Percentiles rank a stretch among this genome's conserved stretches.
phyloP scores from a whole-genome alignment of 2,113 vertebrate species.

The Poeciliopsis prolifica region DNA sequence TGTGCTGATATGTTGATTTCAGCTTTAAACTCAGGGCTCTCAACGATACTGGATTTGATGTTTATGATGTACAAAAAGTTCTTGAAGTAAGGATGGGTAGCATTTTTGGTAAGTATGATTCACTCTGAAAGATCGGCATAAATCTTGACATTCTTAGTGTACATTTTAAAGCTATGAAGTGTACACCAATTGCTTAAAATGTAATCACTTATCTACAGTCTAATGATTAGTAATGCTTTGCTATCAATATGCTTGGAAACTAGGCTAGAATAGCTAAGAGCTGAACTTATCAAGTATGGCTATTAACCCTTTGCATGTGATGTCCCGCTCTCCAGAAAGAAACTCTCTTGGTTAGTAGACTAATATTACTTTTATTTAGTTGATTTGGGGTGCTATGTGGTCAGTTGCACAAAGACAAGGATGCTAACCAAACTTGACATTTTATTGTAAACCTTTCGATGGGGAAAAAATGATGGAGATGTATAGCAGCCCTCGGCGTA shows the following conservation, averaged over 20 bases:
- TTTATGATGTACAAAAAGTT: background rate
- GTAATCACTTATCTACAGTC: background rate
- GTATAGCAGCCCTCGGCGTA: no score
- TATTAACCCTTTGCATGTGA: background rate
- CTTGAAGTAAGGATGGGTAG: background rate
- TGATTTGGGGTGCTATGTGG: no score
- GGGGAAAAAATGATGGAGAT: no score
- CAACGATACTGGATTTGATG: no score
- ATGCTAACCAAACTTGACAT: no score
- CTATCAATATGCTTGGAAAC: background rate
- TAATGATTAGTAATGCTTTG: background rate
- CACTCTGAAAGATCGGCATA: background rate
- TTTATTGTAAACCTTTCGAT: no score
- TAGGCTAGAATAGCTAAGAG: background rate
- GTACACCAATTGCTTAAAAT: background rate
- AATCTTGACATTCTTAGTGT: background rate
- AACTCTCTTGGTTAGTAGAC: no score
- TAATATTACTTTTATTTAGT: no score
- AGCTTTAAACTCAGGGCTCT: background rate
- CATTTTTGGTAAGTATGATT: background rate
- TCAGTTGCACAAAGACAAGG: no score
- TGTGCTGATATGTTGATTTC: background rate
- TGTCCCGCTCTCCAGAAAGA: no score
- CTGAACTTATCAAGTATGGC: background rate
- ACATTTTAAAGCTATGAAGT: background rate